These are phyloP conservation scores for Notolepis coatsorum DNA, from an alignment of 2,797 vertebrate genomes.

Conservation along the genomic window DNA sequence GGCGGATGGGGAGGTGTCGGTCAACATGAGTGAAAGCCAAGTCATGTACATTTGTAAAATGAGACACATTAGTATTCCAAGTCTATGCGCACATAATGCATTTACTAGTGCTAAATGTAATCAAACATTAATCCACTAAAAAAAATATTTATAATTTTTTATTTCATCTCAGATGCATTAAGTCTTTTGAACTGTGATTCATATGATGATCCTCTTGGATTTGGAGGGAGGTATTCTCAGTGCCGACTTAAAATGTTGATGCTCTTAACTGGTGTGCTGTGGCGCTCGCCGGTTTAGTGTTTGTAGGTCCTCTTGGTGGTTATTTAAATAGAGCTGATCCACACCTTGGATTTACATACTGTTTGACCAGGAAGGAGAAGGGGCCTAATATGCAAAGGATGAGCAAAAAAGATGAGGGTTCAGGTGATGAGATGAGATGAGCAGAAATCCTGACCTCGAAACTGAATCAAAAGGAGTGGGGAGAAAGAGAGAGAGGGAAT, in stretches of 20 bases:
- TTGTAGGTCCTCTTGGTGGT: conserved; percentile 21
- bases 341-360: conserved; percentile 5
- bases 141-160: no score
- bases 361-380: conserved; percentile 13
- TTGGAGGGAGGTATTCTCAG: not conserved
- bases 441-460: conserved; percentile 63
- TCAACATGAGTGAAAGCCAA: not conserved
- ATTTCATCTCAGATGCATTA: conserved; percentile 50
- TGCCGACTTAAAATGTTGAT: conserved; percentile 14
- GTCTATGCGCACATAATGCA: conserved; percentile 28
- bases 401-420: conserved; percentile 44
- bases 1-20: not conserved
- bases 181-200: conserved; percentile 40
- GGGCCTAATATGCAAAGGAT: conserved; percentile 43
- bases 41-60: not conserved
- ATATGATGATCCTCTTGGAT: conserved; percentile 22
- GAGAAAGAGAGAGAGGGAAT: not conserved
- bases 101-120: conserved; percentile 56
- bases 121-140: conserved; percentile 68
- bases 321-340: conserved; percentile 5
- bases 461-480: conserved; percentile 58
- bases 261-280: not conserved
- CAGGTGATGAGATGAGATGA: conserved; percentile 51
- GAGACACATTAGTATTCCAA: conserved; percentile 4
- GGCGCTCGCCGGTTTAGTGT: not conserved